A percentile compares a stretch with the other conserved stretches of the same genome.
Conservation (phyloP, 2,113 vertebrate genomes). For the Amazona vittata region DNA sequence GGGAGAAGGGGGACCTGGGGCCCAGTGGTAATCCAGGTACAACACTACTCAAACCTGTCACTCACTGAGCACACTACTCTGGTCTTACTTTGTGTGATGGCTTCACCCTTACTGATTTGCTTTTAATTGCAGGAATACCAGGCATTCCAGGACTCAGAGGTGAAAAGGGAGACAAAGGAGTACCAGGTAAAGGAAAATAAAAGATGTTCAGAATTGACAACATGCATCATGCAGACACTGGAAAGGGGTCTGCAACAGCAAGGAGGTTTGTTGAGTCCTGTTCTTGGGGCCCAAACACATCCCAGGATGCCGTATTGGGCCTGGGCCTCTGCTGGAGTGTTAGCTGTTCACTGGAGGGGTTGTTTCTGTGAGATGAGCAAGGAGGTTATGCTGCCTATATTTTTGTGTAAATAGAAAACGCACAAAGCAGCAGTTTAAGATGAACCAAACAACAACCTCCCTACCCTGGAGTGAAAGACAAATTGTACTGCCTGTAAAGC, state of each 20-base stretch:
- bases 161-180: constrained; percentile 7
- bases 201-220: background rate
- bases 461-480: background rate
- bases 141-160: constrained; percentile 68
- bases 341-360: background rate
- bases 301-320: background rate
- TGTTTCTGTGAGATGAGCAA: background rate
- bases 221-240: background rate
- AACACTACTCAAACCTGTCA: background rate
- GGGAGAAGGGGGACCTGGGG: constrained; percentile 59
- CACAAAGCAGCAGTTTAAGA: background rate
- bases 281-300: background rate
- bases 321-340: background rate
- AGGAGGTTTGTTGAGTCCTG: background rate
- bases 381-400: background rate
- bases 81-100: background rate
- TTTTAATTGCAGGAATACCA: constrained; percentile 39
- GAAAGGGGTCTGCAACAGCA: background rate
- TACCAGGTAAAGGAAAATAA: constrained; percentile 8
- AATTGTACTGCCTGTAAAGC: background rate
- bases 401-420: background rate
- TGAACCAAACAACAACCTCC: background rate
- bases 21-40: constrained; percentile 45
- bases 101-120: background rate
- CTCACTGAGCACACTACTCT: background rate